These are phyloP conservation scores for Bufo bufo DNA, from an alignment of 2,113 vertebrate species.

Conservation along the genomic window DNA sequence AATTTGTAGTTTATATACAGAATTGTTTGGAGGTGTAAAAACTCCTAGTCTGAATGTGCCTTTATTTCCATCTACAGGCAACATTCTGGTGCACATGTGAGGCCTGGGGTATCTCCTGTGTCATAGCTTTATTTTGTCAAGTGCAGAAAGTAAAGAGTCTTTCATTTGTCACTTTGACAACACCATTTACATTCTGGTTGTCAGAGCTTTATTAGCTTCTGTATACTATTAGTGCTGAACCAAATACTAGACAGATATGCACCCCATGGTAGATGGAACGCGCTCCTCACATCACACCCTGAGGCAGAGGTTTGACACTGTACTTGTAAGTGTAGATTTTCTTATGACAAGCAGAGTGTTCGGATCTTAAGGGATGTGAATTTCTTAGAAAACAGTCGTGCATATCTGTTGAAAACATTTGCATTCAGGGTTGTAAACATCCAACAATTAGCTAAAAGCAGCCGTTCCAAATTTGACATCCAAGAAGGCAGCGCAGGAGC, in stretches of 20 bases:
- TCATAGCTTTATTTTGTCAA: background rate
- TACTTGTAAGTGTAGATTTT: slow-evolving; percentile 27
- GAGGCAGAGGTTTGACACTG: slow-evolving; percentile 31
- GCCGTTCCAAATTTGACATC: slow-evolving; percentile 37
- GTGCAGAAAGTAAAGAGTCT: background rate
- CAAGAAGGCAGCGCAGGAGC: slow-evolving; percentile 11
- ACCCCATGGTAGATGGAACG: background rate
- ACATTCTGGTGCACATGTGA: too few relatives aligned
- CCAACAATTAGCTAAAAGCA: slow-evolving; percentile 56
- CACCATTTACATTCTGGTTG: background rate
- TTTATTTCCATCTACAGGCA: too few relatives aligned
- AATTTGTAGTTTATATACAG: too few relatives aligned
- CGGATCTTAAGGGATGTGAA: slow-evolving; percentile 28
- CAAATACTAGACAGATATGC: background rate
- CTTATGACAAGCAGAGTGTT: slow-evolving; percentile 14
- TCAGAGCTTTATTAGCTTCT: background rate
- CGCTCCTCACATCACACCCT: background rate
- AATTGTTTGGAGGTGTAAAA: too few relatives aligned
- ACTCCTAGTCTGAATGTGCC: too few relatives aligned
- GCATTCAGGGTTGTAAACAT: slow-evolving; percentile 53
- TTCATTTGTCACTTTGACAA: background rate
- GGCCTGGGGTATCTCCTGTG: background rate
- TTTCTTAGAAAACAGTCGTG: slow-evolving; percentile 54
- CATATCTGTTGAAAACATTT: slow-evolving; percentile 58
- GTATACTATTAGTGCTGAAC: background rate